phyloP scores from a whole-genome alignment of 2,113 vertebrate genomes.

The Pogona vitticeps region DNA sequence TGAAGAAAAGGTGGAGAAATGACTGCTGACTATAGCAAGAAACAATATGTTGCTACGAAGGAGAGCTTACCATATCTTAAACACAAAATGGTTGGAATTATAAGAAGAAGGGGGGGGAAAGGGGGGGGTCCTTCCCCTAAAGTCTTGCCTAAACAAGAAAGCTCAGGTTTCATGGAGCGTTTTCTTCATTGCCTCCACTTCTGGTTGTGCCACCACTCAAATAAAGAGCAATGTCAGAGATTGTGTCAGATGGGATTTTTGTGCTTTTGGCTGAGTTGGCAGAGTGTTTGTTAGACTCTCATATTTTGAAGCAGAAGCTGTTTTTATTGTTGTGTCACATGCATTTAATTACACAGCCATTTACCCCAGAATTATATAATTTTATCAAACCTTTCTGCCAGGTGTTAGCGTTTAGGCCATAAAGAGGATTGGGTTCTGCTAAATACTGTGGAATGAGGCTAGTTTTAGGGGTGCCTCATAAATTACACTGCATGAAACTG shows the following conservation, averaged over 20 bases:
- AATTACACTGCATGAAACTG: neutral
- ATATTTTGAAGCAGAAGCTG: neutral
- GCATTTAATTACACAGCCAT: neutral
- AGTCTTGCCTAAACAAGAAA: fast-evolving
- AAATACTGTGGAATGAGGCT: neutral
- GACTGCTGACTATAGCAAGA: slow-evolving; percentile 32
- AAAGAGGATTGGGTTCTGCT: neutral
- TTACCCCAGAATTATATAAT: slow-evolving; percentile 1
- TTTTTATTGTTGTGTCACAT: neutral
- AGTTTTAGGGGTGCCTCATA: slow-evolving; percentile 5
- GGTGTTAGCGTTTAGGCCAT: neutral
- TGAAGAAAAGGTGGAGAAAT: slow-evolving; percentile 44
- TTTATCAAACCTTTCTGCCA: neutral
- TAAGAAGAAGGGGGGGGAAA: no score
- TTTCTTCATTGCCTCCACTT: neutral
- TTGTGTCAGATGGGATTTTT: neutral
- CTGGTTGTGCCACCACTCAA: neutral
- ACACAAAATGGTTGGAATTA: neutral
- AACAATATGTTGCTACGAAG: slow-evolving; percentile 4
- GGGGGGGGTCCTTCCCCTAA: neutral
- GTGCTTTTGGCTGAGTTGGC: neutral
- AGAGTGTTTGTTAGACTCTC: slow-evolving; percentile 5
- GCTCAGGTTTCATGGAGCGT: neutral
- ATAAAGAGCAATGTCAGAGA: neutral
- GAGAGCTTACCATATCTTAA: neutral